Evolutionary conservation across 2,113 vertebrate species (phyloP).

Genomic region (Xerus inauris): DNA sequence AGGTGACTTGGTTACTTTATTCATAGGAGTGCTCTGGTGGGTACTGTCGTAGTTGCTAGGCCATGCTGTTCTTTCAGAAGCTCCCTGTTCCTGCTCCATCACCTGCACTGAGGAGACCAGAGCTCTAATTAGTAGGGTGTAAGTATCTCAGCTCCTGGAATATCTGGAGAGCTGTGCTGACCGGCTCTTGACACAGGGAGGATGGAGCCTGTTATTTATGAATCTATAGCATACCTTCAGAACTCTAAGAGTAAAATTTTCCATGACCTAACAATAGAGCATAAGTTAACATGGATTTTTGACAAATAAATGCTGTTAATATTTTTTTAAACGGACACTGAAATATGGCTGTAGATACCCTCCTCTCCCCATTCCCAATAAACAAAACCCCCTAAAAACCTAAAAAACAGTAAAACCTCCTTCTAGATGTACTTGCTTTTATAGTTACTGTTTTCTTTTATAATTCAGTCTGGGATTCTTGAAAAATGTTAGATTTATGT

Average conservation of each 20-base stretch:
- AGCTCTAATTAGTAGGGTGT: not conserved
- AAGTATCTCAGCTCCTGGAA: not conserved
- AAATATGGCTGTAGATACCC: too few relatives aligned
- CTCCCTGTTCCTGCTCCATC: not conserved
- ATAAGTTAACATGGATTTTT: not conserved
- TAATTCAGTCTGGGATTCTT: not conserved
- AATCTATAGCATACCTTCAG: conserved; percentile 7
- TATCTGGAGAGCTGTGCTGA: not conserved
- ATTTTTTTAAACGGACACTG: not conserved
- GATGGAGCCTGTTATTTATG: not conserved
- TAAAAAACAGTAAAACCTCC: not conserved
- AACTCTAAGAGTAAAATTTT: conserved; percentile 15
- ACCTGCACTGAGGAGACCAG: not conserved
- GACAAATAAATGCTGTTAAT: not conserved
- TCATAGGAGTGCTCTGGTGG: not conserved
- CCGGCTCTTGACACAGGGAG: not conserved
- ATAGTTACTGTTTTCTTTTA: not conserved
- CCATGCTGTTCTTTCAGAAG: not conserved
- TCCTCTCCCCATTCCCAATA: not conserved
- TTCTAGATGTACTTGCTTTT: not conserved
- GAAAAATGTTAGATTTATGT: not conserved
- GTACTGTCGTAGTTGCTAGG: not conserved
- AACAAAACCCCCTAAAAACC: not conserved
- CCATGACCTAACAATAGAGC: not conserved
- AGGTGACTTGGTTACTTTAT: not conserved